Evolutionary conservation across 2,888 invertebrate genomes (phyloP), one percentile per base, ranked within the genome.

Genomic region (Brenthis ino): DNA sequence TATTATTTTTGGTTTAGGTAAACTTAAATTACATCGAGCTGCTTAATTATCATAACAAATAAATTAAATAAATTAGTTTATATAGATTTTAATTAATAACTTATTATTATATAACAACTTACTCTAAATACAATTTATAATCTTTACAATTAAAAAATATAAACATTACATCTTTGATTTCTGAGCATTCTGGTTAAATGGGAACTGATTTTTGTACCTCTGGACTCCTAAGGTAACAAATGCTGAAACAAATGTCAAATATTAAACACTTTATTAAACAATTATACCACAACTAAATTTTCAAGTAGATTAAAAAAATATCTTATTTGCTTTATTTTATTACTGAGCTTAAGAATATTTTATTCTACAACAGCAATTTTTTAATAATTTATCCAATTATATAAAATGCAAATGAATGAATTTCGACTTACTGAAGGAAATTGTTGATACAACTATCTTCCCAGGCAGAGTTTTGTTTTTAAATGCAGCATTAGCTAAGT

Each of bases 151-250:
- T 16, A 28, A 12, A 33, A 50, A 16, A 33, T 16, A 56, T n/a
- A 6, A 48, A 55, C 11, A 11, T 28, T n/a, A 64, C 47, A 56
- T 56, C 20, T 55, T 64, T 67, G 77, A 74, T 70, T 81, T 76
- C 69, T 80, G 80, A 74, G 79, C 76, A 74, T 77, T 83, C 72
- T 84, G 89, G 48, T 94, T 88, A 69, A 95, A 90, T 24, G 95
- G 91, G 69, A 79, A 92, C 66, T 87, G 83, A 76, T 92, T 88
- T 67, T 82, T 88, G 67, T 86, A 93, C 71, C 95, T 93, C 3
- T 94, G 93, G 24, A 94, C 83, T 16, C 95, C 95, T 54, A 95
- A 82, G 11, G 92, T 82, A 43, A 93, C 85, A 76, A 94, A 91
- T 58, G 87, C 95, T 95, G 87, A 55, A 94, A 94, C 43, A 79